These are phyloP conservation scores for Synanceia verrucosa DNA, from an alignment of 2,797 vertebrate species.

Conservation along the genomic window DNA sequence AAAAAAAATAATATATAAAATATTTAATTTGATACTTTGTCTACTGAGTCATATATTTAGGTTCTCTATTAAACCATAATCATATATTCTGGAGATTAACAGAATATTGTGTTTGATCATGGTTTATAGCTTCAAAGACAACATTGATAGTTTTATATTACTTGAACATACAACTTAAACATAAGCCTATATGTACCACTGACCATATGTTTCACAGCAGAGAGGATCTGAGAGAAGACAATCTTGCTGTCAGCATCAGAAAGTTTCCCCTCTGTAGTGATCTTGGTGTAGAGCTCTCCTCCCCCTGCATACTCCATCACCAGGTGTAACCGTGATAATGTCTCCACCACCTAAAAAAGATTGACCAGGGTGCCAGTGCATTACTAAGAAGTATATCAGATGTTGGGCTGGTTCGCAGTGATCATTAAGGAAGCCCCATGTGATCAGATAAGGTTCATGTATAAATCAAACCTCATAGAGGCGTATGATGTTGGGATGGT, in stretches of 20 bases:
- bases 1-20: no score
- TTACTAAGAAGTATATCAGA: background rate
- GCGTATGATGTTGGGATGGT: constrained; percentile 96
- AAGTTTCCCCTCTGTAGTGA: constrained; percentile 92
- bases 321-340: constrained; percentile 91
- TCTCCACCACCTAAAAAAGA: constrained; percentile 89
- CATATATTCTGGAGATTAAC: background rate
- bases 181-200: constrained; percentile 58
- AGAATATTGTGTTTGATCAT: background rate
- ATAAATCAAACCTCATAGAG: constrained; percentile 87
- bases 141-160: background rate
- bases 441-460: background rate
- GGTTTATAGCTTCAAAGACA: no score
- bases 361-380: background rate
- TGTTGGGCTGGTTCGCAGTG: background rate
- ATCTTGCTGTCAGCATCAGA: constrained; percentile 90
- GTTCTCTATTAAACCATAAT: no score
- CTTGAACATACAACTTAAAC: background rate
- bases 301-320: constrained; percentile 97
- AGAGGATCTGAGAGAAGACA: constrained; percentile 95
- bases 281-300: constrained; percentile 97
- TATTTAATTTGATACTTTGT: no score
- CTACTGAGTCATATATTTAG: no score
- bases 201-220: constrained; percentile 98
- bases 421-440: background rate